Evolutionary conservation across 1,140 invertebrate genomes (phyloP).

Genomic region (Nasonia giraulti): DNA sequence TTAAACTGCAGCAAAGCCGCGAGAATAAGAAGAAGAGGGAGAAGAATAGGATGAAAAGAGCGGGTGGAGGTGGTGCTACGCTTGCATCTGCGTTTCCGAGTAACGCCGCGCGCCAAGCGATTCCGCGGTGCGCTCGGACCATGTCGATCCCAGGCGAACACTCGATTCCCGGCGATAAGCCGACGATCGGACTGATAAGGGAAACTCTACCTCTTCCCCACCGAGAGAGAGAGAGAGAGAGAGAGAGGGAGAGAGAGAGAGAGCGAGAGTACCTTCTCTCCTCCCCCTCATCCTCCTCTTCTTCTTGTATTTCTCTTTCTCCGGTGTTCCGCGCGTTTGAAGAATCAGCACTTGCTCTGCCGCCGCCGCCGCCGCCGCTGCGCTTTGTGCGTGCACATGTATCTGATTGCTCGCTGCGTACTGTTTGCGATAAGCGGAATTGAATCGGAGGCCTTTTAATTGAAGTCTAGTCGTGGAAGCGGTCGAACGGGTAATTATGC

Average conservation of each 20-base stretch:
- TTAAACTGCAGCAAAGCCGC: conserved; percentile 6
- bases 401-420: too few species aligned
- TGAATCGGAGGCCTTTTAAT: too few species aligned
- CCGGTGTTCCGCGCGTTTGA: not conserved
- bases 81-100: conserved; percentile 49
- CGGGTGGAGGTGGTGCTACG: conserved; percentile 25
- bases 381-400: too few species aligned
- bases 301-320: not conserved
- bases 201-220: not conserved
- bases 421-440: too few species aligned
- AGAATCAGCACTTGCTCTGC: not conserved
- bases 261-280: not conserved
- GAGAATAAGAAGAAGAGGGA: not conserved
- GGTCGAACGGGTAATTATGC: too few species aligned
- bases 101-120: conserved; percentile 32
- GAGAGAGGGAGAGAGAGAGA: too few species aligned
- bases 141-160: conserved; percentile 50
- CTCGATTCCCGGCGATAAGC: conserved; percentile 48
- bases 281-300: not conserved
- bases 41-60: conserved; percentile 10
- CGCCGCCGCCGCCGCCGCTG: too few species aligned
- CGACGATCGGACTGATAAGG: conserved; percentile 49
- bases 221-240: too few species aligned
- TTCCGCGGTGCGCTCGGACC: conserved; percentile 12
- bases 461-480: too few species aligned